Evolutionary conservation across 2,888 invertebrate species (phyloP), one percentile per base, ranked within the genome.

Genomic region (Lycocerus yunnanus): DNA sequence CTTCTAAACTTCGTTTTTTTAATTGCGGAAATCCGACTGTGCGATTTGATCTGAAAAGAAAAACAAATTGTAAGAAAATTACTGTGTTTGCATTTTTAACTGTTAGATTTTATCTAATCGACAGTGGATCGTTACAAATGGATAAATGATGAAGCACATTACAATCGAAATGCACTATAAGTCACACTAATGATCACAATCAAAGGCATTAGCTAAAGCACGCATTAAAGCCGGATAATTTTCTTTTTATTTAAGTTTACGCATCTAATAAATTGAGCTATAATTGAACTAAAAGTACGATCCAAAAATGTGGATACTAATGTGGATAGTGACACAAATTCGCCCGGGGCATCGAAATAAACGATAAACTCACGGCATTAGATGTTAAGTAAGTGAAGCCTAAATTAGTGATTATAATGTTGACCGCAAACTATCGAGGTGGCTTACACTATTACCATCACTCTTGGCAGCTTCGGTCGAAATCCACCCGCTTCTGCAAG

Each of bases 1-100:
- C 81, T 78, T 93, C 93, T 83, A 93, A 88, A 86, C 92, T 91
- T 85, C 93, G 89, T 86, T 93, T 93, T 88, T 91, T 92, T 85
- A 93, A 89, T 85, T 92, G 92, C 81, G 91, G 88, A 79, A 85
- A 84, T 78, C 85, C 85, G 80, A 86, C 85, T 66, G 86, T 83
- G 74, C 86, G 86, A 83, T 81, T 85, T 71, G 86, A 85, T 84
- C 87, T 87, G 84, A 15, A 86, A 86, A 59, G 65, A 65, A 75
- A 75, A 69, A 69, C 66, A 71, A 75, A 72, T 69, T 58, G 68
- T 74, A 71, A 71, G 24, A 66, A 71, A 78, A 73, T 65, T 71
- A 43, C 43, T 43, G 65, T 65, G 65, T 73, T 71, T 67, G 71
- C 58, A 74, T 74, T 71, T 72, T 70, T 27, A 76, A 77, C 27